Percentiles rank a stretch among this genome's conserved stretches.
These are phyloP conservation scores for Neocrepidodera transversa DNA, from an alignment of 2,888 invertebrate genomes.

Conservation along the genomic window DNA sequence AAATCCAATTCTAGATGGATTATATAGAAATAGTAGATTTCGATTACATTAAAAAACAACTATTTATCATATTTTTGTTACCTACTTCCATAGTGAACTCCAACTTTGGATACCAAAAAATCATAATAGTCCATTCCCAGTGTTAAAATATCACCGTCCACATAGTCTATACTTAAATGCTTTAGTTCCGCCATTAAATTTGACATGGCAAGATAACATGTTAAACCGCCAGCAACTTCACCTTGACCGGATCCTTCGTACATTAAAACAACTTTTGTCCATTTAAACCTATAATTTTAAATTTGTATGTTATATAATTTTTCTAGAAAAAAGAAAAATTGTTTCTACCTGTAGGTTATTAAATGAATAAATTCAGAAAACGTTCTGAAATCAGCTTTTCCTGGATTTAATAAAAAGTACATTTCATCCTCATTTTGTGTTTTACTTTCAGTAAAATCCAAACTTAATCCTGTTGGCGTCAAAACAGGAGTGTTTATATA, in stretches of 20 bases:
- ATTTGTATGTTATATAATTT: no score
- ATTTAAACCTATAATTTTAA: conserved; percentile 69
- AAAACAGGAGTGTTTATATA: conserved; percentile 80
- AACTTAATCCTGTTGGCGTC: conserved; percentile 82
- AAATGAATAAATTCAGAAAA: conserved; percentile 74
- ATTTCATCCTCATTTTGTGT: conserved; percentile 75
- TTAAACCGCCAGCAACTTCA: conserved; percentile 71
- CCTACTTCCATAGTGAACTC: conserved; percentile 77
- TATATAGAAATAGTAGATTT: no score
- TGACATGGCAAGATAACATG: conserved; percentile 80
- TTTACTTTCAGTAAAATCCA: conserved; percentile 78
- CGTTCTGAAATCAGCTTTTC: conserved; percentile 75
- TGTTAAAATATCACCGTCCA: conserved; percentile 69
- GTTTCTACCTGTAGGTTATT: conserved; percentile 71
- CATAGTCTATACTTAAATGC: conserved; percentile 59
- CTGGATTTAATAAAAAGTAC: conserved; percentile 78
- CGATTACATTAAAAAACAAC: no score
- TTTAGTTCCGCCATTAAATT: conserved; percentile 67
- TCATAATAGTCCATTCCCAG: conserved; percentile 65
- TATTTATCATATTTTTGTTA: no score
- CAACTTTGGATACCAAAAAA: conserved; percentile 71
- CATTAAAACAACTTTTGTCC: conserved; percentile 75
- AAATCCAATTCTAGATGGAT: no score
- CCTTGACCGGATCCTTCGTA: conserved; percentile 78
- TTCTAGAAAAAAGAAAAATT: no score